These are phyloP conservation scores for Hucho hucho DNA, from an alignment of 2,113 vertebrate species.

Conservation along the genomic window DNA sequence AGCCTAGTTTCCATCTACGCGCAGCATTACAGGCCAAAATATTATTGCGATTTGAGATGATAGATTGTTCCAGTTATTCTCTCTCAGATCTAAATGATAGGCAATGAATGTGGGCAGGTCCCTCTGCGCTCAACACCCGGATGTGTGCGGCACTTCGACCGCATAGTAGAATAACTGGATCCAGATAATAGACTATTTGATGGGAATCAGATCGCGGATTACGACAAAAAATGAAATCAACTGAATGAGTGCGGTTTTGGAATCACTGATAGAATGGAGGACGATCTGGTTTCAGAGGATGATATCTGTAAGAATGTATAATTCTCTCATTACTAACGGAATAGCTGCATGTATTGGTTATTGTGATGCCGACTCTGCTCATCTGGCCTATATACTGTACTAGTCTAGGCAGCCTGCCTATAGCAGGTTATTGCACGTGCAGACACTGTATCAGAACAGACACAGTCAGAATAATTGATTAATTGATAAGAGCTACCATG, in stretches of 20 bases:
- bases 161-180: background rate
- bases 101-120: constrained; percentile 12
- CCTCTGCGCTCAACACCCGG: constrained; percentile 26
- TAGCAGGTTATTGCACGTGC: background rate
- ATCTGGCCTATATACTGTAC: background rate
- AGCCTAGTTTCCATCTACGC: too few species aligned
- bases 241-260: background rate
- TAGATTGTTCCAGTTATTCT: background rate
- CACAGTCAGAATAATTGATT: background rate
- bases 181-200: background rate
- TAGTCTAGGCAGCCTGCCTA: too few species aligned
- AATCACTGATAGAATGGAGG: constrained; percentile 52
- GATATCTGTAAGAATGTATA: constrained; percentile 64
- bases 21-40: too few species aligned
- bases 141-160: constrained; percentile 12
- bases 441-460: background rate
- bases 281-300: constrained; percentile 65
- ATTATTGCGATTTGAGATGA: too few species aligned
- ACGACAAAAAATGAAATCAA: background rate
- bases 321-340: background rate
- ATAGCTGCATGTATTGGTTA: background rate
- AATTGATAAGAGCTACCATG: background rate
- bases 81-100: background rate
- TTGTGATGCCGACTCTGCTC: background rate
- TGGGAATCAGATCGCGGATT: background rate